Base-by-base conservation (phyloP, 2,797 vertebrate species). In the Pyrrhura leucotis region DNA sequence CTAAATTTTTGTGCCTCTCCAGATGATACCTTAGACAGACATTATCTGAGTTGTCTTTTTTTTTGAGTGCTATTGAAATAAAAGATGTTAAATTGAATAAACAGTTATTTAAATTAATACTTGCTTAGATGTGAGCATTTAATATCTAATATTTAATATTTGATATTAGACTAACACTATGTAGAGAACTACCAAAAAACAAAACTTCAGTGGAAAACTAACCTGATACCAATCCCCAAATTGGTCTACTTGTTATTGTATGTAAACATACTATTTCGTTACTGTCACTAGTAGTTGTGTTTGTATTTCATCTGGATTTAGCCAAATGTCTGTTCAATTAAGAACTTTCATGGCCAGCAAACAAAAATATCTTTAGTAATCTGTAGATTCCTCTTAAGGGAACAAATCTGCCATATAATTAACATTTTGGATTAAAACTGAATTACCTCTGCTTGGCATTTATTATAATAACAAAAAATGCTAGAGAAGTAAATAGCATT, bases 291-390 rank as follows among this genome's bases (percentile, higher is more conserved):
- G 48, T 22, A 68, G 26, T 37, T 79, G 8, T 29, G 26, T 81
- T 76, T 72, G 15, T 79, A 33, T 79, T 89, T 85, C 20, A 73
- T 62, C 15, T 84, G 50, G 26, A 47, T 88, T 92, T 91, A 90
- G 77, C 54, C 77, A 82, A 69, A 21, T 85, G 76, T 33, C 80
- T 90, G 23, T 44, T 76, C 39, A 69, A 2, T 85, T 73, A 88
- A 88, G 48, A 85, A 14, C 18, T 9, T 8, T 88, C 14, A 48
- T 85, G 71, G 44, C 67, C 44, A 76, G 51, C 35, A 85, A 73
- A 42, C 26, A 90, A n/a, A 85, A 86, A 56, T 88, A 42, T 28
- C 42, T 80, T 33, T 22, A 94, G 42, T 88, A 87, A 95, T 92
- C 65, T 78, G 50, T n/a, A 63, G 10, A 85, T 83, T 73, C 29